Evolutionary conservation across 2,113 vertebrate genomes (phyloP).

Genomic region (Oncorhynchus masou): DNA sequence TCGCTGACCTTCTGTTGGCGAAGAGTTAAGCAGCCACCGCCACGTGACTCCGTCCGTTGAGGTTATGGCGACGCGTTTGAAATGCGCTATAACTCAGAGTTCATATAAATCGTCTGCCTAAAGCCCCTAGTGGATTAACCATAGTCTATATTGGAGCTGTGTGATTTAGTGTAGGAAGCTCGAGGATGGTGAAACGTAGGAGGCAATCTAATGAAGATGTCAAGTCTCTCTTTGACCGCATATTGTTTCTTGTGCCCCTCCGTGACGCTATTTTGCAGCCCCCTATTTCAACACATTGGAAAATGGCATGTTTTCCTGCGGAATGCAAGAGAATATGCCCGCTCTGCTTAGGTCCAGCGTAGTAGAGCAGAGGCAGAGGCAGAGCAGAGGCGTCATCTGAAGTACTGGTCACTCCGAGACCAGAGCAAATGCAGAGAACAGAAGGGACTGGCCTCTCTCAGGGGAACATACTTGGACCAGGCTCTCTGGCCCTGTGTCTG

Average conservation of each 20-base stretch:
- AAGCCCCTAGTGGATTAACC: constrained; percentile 47
- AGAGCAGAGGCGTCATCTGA: constrained; percentile 5
- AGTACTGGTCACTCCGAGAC: too few relatives aligned
- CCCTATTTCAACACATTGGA: constrained; percentile 22
- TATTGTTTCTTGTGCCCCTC: not conserved
- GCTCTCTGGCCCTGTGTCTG: not conserved
- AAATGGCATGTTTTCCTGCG: constrained; percentile 31
- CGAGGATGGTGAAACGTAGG: not conserved
- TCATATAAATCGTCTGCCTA: constrained; percentile 49
- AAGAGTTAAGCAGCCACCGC: constrained; percentile 30
- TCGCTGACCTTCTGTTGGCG: constrained; percentile 17
- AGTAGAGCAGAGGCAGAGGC: not conserved
- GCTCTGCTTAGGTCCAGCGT: not conserved
- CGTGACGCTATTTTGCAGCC: constrained; percentile 20
- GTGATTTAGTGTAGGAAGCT: constrained; percentile 23
- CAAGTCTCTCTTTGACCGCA: not conserved
- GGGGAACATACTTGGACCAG: not conserved
- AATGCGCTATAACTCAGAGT: constrained; percentile 38
- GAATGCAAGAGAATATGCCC: not conserved
- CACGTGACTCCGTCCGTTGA: constrained; percentile 37
- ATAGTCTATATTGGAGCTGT: constrained; percentile 10
- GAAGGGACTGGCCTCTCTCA: constrained; percentile 14
- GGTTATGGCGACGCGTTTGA: constrained; percentile 14
- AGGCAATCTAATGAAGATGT: not conserved
- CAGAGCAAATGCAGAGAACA: not conserved